phyloP scores from a whole-genome alignment of 2,113 vertebrate species.

The Otocyon megalotis region DNA sequence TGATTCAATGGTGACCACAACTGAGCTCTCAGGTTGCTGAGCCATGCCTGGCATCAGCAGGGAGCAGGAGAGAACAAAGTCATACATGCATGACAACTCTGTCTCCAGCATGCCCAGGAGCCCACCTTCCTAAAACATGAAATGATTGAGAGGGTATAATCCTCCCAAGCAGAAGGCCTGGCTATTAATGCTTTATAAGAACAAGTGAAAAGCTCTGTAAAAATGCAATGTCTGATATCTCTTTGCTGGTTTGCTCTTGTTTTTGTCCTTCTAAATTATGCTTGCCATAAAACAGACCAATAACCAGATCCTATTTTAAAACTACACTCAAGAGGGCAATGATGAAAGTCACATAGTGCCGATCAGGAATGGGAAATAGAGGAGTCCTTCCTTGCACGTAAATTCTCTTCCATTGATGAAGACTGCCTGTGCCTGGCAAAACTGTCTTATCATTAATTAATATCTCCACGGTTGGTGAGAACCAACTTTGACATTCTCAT shows the following conservation, averaged over 20 bases:
- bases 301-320: slow-evolving; percentile 27
- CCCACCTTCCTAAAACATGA: background rate
- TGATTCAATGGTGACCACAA: background rate
- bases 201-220: background rate
- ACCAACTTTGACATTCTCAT: background rate
- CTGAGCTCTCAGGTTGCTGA: background rate
- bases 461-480: background rate
- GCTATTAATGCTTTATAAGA: background rate
- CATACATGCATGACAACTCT: background rate
- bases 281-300: slow-evolving; percentile 33
- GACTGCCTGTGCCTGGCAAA: background rate
- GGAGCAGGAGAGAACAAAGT: background rate
- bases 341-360: background rate
- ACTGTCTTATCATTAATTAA: background rate
- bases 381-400: background rate
- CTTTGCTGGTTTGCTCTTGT: background rate
- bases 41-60: background rate
- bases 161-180: background rate
- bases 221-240: background rate
- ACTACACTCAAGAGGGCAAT: background rate
- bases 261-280: slow-evolving; percentile 39
- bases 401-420: background rate
- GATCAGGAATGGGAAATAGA: background rate
- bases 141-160: background rate
- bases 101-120: background rate